Conservation (phyloP, 2,888 invertebrate species). For the Volucella inflata region DNA sequence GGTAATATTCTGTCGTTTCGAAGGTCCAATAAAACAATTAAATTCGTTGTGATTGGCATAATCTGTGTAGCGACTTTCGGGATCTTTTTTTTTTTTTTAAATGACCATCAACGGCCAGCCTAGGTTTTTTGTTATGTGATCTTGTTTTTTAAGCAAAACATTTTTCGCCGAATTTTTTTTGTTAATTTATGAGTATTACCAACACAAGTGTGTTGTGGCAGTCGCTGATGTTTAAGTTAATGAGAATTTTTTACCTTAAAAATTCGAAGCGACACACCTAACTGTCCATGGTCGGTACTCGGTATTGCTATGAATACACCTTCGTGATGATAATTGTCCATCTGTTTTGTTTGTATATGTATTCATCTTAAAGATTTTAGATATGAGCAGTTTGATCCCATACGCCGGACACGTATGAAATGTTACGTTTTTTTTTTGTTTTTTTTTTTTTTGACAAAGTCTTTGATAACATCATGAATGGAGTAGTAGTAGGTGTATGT, state of each 20-base stretch:
- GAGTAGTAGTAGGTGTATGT: conserved; percentile 61
- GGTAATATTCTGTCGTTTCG: conserved; percentile 30
- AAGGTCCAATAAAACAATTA: conserved; percentile 69
- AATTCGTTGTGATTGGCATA: conserved; percentile 65
- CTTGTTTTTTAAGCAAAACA: conserved; percentile 30
- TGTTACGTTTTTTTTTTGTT: conserved; percentile 53
- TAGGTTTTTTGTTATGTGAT: conserved; percentile 42
- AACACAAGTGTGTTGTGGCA: conserved; percentile 18
- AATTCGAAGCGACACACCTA: conserved; percentile 62
- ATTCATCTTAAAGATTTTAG: conserved; percentile 58
- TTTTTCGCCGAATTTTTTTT: conserved; percentile 57
- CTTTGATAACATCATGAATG: conserved; percentile 70
- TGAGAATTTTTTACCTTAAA: conserved; percentile 50
- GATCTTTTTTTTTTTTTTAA: conserved; percentile 29
- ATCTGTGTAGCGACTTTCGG: conserved; percentile 47
- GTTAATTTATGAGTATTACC: conserved; percentile 38
- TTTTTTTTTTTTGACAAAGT: conserved; percentile 44
- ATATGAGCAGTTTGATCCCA: conserved; percentile 65
- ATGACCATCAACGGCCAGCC: conserved; percentile 58
- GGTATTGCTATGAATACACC: conserved; percentile 42
- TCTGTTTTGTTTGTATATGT: conserved; percentile 48
- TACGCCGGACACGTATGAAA: conserved; percentile 75
- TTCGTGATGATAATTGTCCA: conserved; percentile 65
- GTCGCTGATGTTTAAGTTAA: conserved; percentile 52
- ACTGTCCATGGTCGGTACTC: conserved; percentile 35